Evolutionary conservation across 2,888 invertebrate genomes (phyloP), one percentile per base, ranked within the genome.

Genomic region (Volucella bombylans): DNA sequence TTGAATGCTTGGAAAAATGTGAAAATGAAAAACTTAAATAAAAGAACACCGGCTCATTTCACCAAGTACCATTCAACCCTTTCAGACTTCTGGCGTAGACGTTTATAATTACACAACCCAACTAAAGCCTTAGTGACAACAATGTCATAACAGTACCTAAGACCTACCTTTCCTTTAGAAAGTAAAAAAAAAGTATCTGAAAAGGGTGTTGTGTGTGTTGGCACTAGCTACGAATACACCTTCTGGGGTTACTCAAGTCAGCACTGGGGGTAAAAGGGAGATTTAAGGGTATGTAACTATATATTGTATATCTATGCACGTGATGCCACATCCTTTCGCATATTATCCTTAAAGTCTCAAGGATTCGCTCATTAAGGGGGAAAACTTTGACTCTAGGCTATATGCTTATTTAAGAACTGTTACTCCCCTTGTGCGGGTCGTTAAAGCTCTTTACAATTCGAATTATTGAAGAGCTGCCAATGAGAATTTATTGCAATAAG

Each of bases 41-140:
- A 79, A 83, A 73, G 57, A 47, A 50, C 78, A 79, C 61, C 67
- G 61, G 49, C 50, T 82, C 65, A 61, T 79, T 79, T 82, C 45
- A 64, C 23, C 61, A 62, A 68, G 50, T 69, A 50, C 50, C 61
- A 57, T 57, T 62, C 73, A 82, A 18, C 55, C 67, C 49, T 67
- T 77, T 73, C 62, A 79, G 41, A 50, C 52, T 59, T 69, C 41
- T 52, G 54, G 15, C 45, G 15, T 47, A 77, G 77, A 67, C 73
- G 14, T 45, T 79, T 79, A 69, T 79, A 83, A 83, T 79, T 74
- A 79, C 67, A 79, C 31, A 31, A 31, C 55, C 64, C 52, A 73
- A 18, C 73, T 83, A 83, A 31, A 79, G 82, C 68, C 38, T 73
- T 68, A 74, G 55, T 64, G 68, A 64, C 67, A 68, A 64, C 54